Evolutionary conservation across 1,140 invertebrate genomes (phyloP).

Genomic region (Dinothrombium tinctorium): DNA sequence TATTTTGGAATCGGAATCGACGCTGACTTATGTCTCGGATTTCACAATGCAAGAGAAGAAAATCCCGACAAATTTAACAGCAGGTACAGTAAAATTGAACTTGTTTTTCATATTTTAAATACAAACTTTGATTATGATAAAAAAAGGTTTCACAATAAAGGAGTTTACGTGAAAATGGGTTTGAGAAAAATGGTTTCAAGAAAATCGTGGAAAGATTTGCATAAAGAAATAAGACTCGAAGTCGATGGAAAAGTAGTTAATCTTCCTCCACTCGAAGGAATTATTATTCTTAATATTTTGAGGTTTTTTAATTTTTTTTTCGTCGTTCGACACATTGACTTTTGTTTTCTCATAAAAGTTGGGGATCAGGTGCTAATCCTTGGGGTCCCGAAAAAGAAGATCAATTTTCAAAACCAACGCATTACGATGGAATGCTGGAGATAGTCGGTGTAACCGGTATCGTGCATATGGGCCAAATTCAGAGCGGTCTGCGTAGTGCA

Average conservation of each 20-base stretch:
- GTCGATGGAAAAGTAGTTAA: conserved; percentile 86
- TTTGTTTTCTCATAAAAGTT: conserved; percentile 31
- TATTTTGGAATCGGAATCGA: conserved; percentile 99
- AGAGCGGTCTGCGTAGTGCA: conserved; percentile 79
- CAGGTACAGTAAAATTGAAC: conserved; percentile 33
- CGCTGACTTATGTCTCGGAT: conserved; percentile 91
- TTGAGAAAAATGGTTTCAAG: conserved; percentile 87
- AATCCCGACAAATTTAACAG: conserved; percentile 91
- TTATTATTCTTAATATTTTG: conserved; percentile 96
- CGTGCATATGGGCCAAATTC: conserved; percentile 94
- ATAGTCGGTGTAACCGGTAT: conserved; percentile 96
- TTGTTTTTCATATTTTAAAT: too few relatives aligned
- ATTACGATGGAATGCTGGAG: conserved; percentile 97
- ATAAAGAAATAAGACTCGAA: conserved; percentile 76
- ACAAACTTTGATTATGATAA: neutral
- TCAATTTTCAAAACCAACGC: conserved; percentile 91
- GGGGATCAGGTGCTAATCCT: conserved; percentile 98
- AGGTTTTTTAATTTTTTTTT: conserved; percentile 35
- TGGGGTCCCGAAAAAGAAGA: conserved; percentile 98
- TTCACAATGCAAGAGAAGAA: conserved; percentile 79
- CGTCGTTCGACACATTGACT: neutral
- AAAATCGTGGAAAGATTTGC: conserved; percentile 81
- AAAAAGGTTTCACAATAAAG: conserved; percentile 75
- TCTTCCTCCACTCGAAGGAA: conserved; percentile 85
- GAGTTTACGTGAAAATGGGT: conserved; percentile 96